phyloP scores from a whole-genome alignment of 2,113 vertebrate species.

The Lagopus leucura region DNA sequence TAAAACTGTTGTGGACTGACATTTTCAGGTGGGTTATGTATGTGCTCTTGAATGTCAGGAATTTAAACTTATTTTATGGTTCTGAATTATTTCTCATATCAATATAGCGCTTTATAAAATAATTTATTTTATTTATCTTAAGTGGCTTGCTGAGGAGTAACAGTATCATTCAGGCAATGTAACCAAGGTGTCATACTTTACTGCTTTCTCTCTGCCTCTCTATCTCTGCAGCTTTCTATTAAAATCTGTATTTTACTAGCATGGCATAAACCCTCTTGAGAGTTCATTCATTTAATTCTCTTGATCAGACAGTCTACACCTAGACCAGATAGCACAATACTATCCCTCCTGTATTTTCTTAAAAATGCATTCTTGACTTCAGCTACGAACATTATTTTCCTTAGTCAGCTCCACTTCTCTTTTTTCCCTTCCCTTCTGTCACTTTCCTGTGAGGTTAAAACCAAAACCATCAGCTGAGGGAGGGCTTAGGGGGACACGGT shows the following conservation, averaged over 20 bases:
- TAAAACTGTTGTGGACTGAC: not conserved
- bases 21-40: not conserved
- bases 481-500: not conserved
- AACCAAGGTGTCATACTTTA: not conserved
- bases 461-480: not conserved
- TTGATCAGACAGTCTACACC: not conserved
- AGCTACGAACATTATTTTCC: not conserved
- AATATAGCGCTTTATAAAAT: not conserved
- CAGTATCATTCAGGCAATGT: not conserved
- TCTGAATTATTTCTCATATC: not conserved
- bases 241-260: not conserved
- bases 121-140: not conserved
- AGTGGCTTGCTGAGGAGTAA: not conserved
- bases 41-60: not conserved
- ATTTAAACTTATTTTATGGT: not conserved
- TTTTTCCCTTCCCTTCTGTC: not conserved
- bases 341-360: not conserved
- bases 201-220: not conserved
- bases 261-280: not conserved
- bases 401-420: not conserved
- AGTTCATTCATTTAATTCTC: not conserved
- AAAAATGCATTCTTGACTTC: not conserved
- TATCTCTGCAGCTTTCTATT: not conserved
- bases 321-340: not conserved
- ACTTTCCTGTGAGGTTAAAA: not conserved